A percentile compares a stretch with the other conserved stretches of the same genome.
Conservation (phyloP, 2,888 invertebrate genomes). For the Eupelmus urozonus region DNA sequence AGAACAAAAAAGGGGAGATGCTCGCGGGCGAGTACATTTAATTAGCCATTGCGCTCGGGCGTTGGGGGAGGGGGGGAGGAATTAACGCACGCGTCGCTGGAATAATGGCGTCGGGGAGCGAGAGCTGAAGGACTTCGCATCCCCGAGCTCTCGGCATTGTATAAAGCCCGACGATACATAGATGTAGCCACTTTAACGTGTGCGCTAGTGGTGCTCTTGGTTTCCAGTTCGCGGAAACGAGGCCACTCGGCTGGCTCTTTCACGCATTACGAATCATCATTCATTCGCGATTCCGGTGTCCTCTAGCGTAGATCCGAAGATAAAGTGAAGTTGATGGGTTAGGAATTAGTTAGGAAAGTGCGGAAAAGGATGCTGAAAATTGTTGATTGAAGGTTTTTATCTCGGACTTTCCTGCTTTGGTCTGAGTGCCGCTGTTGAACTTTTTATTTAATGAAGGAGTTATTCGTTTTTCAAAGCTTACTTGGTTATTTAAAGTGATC, state of each 20-base stretch:
- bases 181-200: conserved; percentile 26
- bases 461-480: too few species aligned
- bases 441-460: too few species aligned
- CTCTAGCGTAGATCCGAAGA: background rate
- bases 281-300: too few species aligned
- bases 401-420: background rate
- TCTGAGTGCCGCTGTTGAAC: too few species aligned
- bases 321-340: conserved; percentile 22
- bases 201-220: too few species aligned
- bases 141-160: background rate
- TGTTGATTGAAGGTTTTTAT: conserved; percentile 47
- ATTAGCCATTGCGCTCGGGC: conserved; percentile 41
- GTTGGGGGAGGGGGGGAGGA: background rate
- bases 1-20: background rate
- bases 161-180: background rate
- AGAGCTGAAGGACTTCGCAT: conserved; percentile 6
- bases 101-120: background rate
- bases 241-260: background rate
- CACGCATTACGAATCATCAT: conserved; percentile 18
- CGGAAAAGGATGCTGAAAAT: too few species aligned
- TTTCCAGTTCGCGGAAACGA: conserved; percentile 9
- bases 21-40: conserved; percentile 6
- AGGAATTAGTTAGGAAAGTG: too few species aligned
- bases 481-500: too few species aligned
- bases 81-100: conserved; percentile 7